phyloP scores from a whole-genome alignment of 1,140 invertebrate genomes.

The Leptinotarsa defecta region DNA sequence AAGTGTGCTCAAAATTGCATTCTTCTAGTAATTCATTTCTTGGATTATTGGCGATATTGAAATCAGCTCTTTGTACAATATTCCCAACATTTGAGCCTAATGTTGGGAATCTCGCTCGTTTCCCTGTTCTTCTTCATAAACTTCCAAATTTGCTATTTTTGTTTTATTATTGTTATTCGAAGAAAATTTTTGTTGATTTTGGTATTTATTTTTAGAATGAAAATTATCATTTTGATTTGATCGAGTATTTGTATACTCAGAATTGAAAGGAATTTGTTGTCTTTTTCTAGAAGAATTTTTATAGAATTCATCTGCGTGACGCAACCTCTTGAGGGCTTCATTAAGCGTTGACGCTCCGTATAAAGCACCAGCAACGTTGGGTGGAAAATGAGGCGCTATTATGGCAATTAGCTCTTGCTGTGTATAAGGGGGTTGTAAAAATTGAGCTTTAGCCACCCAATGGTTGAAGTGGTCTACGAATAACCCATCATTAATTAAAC shows the following conservation, averaged over 20 bases:
- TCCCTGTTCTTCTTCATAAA: too few relatives aligned
- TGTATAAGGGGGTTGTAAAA: neutral
- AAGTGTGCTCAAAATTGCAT: slow-evolving; percentile 2
- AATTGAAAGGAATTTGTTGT: neutral
- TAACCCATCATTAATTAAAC: too few relatives aligned
- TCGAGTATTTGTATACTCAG: neutral
- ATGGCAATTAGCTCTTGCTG: neutral
- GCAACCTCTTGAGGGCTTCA: neutral
- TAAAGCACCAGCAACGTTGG: neutral
- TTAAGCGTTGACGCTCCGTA: neutral
- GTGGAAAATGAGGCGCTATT: neutral
- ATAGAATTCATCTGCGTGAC: neutral
- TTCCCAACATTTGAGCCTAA: neutral
- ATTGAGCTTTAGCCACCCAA: too few relatives aligned
- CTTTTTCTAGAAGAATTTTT: neutral
- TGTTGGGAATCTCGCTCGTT: too few relatives aligned
- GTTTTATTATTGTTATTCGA: neutral
- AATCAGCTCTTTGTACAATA: neutral
- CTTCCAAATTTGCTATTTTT: neutral
- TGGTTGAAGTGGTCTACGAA: too few relatives aligned
- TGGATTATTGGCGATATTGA: too few relatives aligned
- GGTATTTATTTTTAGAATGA: neutral
- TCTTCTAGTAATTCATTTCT: too few relatives aligned
- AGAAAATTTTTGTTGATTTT: neutral
- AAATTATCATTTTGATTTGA: neutral